Evolutionary conservation across 2,113 vertebrate species (phyloP).

Genomic region (Speoplatyrhinus poulsoni): DNA sequence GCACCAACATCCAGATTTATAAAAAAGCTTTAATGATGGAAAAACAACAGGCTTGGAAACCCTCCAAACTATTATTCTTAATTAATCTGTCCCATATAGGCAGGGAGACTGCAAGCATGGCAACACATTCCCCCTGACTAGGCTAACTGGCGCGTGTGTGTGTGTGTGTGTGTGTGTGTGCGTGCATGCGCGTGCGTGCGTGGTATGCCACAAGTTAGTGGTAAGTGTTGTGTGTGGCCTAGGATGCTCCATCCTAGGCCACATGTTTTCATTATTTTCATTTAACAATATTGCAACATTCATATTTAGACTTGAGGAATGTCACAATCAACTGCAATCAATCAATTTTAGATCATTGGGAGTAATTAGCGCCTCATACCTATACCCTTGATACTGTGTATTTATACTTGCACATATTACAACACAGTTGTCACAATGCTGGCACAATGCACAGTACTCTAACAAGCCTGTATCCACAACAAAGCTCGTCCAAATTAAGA

Average conservation of each 20-base stretch:
- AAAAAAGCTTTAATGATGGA: conserved; percentile 48
- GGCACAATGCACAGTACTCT: too few relatives aligned
- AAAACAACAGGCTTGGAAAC: conserved; percentile 60
- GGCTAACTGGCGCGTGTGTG: conserved; percentile 22
- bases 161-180: conserved; percentile 4
- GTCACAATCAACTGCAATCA: too few relatives aligned
- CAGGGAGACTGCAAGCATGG: conserved; percentile 37
- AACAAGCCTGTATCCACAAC: too few relatives aligned
- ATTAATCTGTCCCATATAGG: conserved; percentile 45
- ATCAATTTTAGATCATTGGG: too few relatives aligned
- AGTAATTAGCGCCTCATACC: too few relatives aligned
- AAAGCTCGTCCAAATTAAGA: too few relatives aligned
- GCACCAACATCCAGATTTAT: conserved; percentile 38
- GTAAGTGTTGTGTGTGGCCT: not conserved
- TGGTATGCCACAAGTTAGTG: not conserved
- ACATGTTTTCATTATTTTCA: too few relatives aligned
- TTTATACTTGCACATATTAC: too few relatives aligned
- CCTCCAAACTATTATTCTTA: conserved; percentile 55
- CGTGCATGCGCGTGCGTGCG: not conserved
- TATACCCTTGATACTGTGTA: too few relatives aligned
- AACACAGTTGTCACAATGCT: too few relatives aligned
- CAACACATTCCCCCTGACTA: conserved; percentile 34
- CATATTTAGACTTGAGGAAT: too few relatives aligned
- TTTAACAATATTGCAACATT: too few relatives aligned
- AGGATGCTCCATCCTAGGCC: not conserved